These are phyloP conservation scores for Caenorhabditis doughertyi DNA, from an alignment of 2,888 invertebrate species.

Conservation along the genomic window DNA sequence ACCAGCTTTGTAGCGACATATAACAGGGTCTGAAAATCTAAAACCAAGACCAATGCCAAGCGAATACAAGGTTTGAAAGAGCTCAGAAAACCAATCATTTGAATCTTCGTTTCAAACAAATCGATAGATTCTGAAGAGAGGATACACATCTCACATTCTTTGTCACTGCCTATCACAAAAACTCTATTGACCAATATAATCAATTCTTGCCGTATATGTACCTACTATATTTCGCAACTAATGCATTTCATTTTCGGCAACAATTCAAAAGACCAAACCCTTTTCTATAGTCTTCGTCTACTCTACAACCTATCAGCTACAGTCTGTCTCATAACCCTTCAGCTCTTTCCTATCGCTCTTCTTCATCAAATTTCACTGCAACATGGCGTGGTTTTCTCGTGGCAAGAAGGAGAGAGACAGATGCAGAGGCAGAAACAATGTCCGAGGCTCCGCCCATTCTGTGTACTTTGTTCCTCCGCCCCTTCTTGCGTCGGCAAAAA, in stretches of 20 bases:
- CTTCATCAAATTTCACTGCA: neutral
- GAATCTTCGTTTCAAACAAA: no score
- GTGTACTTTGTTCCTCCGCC: slow-evolving; percentile 32
- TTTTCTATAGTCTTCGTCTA: neutral
- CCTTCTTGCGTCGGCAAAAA: neutral
- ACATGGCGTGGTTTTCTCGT: slow-evolving; percentile 45
- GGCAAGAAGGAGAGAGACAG: no score
- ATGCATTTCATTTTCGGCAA: neutral
- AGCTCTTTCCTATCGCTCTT: neutral
- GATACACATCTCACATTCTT: no score
- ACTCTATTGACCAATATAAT: no score
- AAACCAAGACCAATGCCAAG: no score
- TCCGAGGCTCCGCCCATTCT: slow-evolving; percentile 19
- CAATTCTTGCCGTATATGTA: no score
- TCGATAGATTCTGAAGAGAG: no score
- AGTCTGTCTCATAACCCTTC: slow-evolving; percentile 1
- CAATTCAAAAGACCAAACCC: neutral
- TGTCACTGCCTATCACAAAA: no score
- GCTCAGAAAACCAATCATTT: no score
- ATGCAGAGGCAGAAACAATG: neutral
- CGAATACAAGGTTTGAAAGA: no score
- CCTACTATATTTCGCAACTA: neutral
- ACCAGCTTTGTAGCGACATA: no score
- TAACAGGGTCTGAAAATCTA: no score
- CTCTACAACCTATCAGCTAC: neutral